Evolutionary conservation across 2,888 invertebrate genomes (phyloP).

Genomic region (Leptodirus hochenwartii): DNA sequence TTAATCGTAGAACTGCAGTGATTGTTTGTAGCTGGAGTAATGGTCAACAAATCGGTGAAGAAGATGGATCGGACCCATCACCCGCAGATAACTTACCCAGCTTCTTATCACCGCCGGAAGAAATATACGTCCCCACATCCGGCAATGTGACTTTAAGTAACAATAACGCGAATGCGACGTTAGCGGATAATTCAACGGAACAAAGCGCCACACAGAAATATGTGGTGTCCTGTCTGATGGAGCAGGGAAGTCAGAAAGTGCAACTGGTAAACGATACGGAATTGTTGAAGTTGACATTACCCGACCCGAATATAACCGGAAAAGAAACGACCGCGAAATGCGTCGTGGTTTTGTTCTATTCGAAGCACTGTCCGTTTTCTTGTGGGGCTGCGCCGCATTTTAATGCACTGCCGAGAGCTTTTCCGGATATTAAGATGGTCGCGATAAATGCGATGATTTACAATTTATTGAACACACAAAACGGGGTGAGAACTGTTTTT

Average conservation of each 20-base stretch:
- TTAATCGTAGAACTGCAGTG: too few relatives aligned
- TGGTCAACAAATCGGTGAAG: too few relatives aligned
- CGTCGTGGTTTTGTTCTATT: constrained; percentile 73
- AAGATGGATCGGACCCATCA: too few relatives aligned
- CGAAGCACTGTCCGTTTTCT: constrained; percentile 79
- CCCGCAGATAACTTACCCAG: too few relatives aligned
- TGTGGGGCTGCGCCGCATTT: constrained; percentile 77
- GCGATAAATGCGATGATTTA: constrained; percentile 78
- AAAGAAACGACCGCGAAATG: constrained; percentile 46
- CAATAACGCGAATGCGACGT: too few relatives aligned
- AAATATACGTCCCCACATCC: too few relatives aligned
- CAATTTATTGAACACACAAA: constrained; percentile 73
- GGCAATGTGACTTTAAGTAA: too few relatives aligned
- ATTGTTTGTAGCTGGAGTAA: too few relatives aligned
- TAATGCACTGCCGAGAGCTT: constrained; percentile 76
- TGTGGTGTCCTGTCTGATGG: constrained; percentile 21
- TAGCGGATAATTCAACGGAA: constrained; percentile 13
- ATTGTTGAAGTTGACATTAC: constrained; percentile 43
- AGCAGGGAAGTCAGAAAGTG: constrained; percentile 24
- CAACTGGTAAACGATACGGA: constrained; percentile 55
- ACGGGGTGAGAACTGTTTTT: too few relatives aligned
- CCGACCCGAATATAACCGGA: constrained; percentile 44
- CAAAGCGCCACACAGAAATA: constrained; percentile 19
- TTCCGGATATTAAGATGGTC: constrained; percentile 70
- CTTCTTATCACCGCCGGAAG: too few relatives aligned